Evolutionary conservation across 1,140 invertebrate species (phyloP), one percentile per base, ranked within the genome.

Genomic region (Aphelinus certus): DNA sequence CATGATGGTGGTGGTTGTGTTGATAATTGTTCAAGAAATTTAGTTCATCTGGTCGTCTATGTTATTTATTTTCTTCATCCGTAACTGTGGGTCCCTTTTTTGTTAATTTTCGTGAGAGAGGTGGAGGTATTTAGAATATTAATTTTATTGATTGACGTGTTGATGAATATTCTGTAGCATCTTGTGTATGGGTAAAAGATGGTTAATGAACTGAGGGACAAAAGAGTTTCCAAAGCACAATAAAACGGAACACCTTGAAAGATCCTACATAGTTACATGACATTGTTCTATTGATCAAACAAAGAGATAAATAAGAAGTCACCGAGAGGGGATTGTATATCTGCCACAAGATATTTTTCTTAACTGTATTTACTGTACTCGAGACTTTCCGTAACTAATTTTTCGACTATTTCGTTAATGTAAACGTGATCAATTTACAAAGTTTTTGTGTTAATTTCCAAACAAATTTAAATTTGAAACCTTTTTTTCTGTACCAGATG

Each of bases 221-320:
- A 61, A 45, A 53, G n/a, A 26, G 64, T 66, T 53, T 57, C 64
- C 64, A 75, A 62, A 45, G 71, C 75, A 46, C 49, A 62, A 68
- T 64, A 70, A 61, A 46, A 70, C 65, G 49, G 58, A 72, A 61
- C 75, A 77, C 77, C 78, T 82, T 83, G 75, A 79, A 78, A 78
- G 56, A 26, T 78, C 70, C 75, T 75, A 58, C 77, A 71, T 66
- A 64, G 77, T 79, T 82, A 80, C 76, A 80, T 78, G 80, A 82
- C 81, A 82, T 81, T 68, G 73, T 80, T 49, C 75, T 85, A 85
- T 87, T 85, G 85, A 87, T 87, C 84, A 87, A 87, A 87, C 84
- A 85, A 66, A 81, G 76, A 71, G 72, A 82, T 81, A 83, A 81
- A 85, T 81, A 76, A 77, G 75, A 68, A 62, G 43, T 73, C 10